Evolutionary conservation across 2,888 invertebrate genomes (phyloP), one percentile per base, ranked within the genome.

Genomic region (Acanthosepion esculentum): DNA sequence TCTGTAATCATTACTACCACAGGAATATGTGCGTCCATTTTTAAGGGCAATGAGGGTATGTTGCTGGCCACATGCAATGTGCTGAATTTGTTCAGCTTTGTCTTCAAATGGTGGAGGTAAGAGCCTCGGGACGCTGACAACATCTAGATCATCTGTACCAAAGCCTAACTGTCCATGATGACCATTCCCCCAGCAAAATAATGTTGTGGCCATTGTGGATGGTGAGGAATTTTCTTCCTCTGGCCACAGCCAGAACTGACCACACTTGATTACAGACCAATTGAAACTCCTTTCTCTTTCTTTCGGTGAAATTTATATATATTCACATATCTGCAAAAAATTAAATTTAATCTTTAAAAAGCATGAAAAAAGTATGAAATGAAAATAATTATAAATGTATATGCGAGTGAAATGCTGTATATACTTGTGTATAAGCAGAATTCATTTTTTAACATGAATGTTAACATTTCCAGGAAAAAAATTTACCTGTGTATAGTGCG

Each of bases 1-100:
- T 1, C 99, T 99, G 96, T 98, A 98, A 97, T 99, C 99, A 98
- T 99, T 99, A 97, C 98, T 98, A 2, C 99, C 99, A 98, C 99
- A 99, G 4, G 99, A 98, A 97, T 98, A 99, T 15, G 99, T 98
- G 96, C 98, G 98, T 23, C 99, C 99, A 97, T 98, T 98, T 95
- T 98, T 98, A 0, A 98, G 98, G 0, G 99, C 98, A 95, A 99
- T 98, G 29, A 99, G 97, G 0, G 99, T 98, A 97, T 99, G 99
- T 96, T 98, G 98, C 96, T 98, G 98, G 48, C 99, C 99, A 96
- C 99, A 98, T 12, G 98, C 98, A 95, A 98, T 96, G 92, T 97
- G 95, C 8, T 78, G 94, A 41, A 97, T 95, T 8, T 15, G 23
- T 5, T 48, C 50, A n/a, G 96, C 94, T 41, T 95, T 95, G 12